Evolutionary conservation across 1,140 invertebrate species (phyloP).

Genomic region (Leucophenga varia): DNA sequence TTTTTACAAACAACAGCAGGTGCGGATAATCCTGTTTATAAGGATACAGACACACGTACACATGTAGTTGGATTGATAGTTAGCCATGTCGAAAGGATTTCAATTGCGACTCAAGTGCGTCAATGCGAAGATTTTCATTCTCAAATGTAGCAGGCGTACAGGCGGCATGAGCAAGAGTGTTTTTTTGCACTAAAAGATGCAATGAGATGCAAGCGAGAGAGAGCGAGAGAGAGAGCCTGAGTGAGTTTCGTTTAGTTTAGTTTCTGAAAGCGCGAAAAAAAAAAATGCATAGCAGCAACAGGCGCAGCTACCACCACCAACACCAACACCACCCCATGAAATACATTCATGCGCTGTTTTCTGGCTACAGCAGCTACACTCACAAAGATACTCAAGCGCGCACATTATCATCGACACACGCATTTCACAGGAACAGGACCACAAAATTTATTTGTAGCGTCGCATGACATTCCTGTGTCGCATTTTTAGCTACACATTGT

Average conservation of each 20-base stretch:
- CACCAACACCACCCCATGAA: too few species aligned
- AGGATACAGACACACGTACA: too few species aligned
- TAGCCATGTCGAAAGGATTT: too few species aligned
- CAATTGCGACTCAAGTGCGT: constrained; percentile 49
- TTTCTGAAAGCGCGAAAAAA: too few species aligned
- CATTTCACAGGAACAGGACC: constrained; percentile 49
- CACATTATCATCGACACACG: constrained; percentile 52
- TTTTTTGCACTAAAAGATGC: too few species aligned
- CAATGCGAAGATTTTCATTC: constrained; percentile 53
- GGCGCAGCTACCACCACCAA: constrained; percentile 22
- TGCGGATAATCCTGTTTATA: constrained; percentile 41
- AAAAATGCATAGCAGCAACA: too few species aligned
- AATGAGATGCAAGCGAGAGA: too few species aligned
- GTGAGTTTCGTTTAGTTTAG: too few species aligned
- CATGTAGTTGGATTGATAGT: too few species aligned
- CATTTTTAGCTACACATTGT: too few species aligned
- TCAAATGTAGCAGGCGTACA: constrained; percentile 49
- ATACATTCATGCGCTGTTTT: background rate
- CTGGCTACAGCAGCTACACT: background rate
- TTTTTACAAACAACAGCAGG: constrained; percentile 1
- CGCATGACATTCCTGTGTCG: too few species aligned
- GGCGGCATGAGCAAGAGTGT: constrained; percentile 3
- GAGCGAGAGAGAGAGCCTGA: too few species aligned
- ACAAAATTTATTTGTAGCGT: constrained; percentile 24
- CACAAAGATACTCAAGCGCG: background rate